Evolutionary conservation across 2,888 invertebrate genomes (phyloP).

Genomic region (Cheilosia scutellata): DNA sequence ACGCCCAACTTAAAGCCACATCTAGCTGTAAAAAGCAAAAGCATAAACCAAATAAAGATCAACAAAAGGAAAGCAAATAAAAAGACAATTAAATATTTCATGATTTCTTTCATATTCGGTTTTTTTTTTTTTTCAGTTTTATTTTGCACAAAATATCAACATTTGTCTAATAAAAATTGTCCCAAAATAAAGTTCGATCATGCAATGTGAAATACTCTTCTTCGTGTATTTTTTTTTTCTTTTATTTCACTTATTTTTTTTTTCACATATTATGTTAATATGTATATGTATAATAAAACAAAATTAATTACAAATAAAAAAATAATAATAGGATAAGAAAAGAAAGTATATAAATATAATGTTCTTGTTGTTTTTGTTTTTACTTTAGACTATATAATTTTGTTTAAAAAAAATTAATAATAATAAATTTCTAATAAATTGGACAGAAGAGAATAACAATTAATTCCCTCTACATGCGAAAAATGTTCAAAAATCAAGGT

Average conservation of each 20-base stretch:
- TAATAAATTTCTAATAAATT: conserved; percentile 44
- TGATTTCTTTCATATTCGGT: conserved; percentile 66
- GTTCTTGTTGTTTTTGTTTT: conserved; percentile 55
- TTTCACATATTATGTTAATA: conserved; percentile 67
- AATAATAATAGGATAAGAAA: conserved; percentile 66
- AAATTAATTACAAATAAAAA: conserved; percentile 72
- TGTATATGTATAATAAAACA: conserved; percentile 59
- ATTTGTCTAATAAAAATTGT: conserved; percentile 75
- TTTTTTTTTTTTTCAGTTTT: conserved; percentile 61
- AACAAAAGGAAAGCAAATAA: conserved; percentile 32
- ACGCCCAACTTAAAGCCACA: background rate
- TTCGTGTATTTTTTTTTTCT: conserved; percentile 33
- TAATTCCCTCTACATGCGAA: conserved; percentile 28
- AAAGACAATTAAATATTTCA: conserved; percentile 58
- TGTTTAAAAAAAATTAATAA: conserved; percentile 47
- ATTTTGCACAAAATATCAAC: conserved; percentile 75
- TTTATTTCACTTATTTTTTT: conserved; percentile 49
- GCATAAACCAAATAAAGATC: conserved; percentile 7
- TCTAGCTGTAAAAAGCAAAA: background rate
- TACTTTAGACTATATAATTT: conserved; percentile 49
- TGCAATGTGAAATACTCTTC: conserved; percentile 63
- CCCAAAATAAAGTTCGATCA: conserved; percentile 74
- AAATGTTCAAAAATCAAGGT: conserved; percentile 39
- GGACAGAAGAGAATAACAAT: conserved; percentile 42
- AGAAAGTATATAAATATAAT: conserved; percentile 66